Evolutionary conservation across 2,113 vertebrate genomes (phyloP), one percentile per base, ranked within the genome.

Genomic region (Aptenodytes forsteri): DNA sequence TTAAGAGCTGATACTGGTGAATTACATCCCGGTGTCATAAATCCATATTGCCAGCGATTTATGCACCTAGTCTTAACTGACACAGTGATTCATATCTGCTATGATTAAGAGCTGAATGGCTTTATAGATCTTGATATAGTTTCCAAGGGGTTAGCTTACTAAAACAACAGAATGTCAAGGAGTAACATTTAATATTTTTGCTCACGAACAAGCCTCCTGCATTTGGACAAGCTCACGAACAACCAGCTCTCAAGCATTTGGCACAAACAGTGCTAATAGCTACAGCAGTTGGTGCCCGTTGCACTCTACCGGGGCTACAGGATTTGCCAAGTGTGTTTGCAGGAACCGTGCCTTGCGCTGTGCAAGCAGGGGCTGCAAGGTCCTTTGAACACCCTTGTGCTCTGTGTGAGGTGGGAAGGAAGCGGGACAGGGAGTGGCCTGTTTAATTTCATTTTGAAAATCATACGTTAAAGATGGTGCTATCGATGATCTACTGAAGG

Each of bases 401-500:
- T 84, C 80, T 38, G 59, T 3, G 17, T 16, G 75, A 54, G 77
- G 42, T 38, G 77, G 69, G 58, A n/a, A 88, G 76, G 89, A 65
- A 95, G 76, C 13, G 17, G 81, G 70, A 90, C 54, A 94, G 16
- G 87, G 46, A 69, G 83, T 7, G 66, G 78, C n/a, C 91, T 79
- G 54, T 70, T 97, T 95, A 95, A 97, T 95, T 94, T 72, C 4
- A 11, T 87, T 93, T 83, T 96, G 87, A 95, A 93, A 95, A 96
- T 91, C 42, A 3, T 95, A 61, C 89, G 69, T 96, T 96, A 94
- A 97, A 94, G 71, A 82, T 4, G 4, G 62, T 88, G 61, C 64
- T 97, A 97, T 98, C 62, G 87, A 96, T 94, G 93, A 94, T 96
- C 89, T 97, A 27, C 94, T 83, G 88, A 95, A 96, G 34, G 96